Evolutionary conservation across 2,888 invertebrate genomes (phyloP), one percentile per base, ranked within the genome.

Genomic region (Carcina quercana): DNA sequence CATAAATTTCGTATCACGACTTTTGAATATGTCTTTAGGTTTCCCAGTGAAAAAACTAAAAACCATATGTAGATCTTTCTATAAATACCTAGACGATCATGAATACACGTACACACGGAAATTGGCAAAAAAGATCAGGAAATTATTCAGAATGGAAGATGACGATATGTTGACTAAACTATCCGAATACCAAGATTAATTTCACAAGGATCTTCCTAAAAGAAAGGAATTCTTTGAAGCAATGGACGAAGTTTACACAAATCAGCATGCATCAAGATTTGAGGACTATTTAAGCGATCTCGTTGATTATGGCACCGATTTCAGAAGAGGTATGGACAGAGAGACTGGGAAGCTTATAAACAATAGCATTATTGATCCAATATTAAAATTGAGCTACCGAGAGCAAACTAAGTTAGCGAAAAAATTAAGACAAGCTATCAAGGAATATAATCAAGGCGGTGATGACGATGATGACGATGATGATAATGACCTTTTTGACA

Each of bases 201-300:
- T 62, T 2, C 29, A 57, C 1, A 47, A 47, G 2, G 38, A 45
- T 5, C 22, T 42, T 8, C 52, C 53, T 0, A 25, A 34, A 3
- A 42, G 47, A 32, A 40, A 19, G 2, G 45, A 38, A 1, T 78
- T 79, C 32, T 29, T 78, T 8, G 25, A 54, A n/a, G 45, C 54
- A 2, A 65, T 78, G 45, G 58, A 70, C 28, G 39, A 50, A 2
- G 38, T 57, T 6, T 70, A 68, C 25, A 69, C 59, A 12, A 26
- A 57, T 12, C 40, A 41, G 32, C 56, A 78, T 35, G 50, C 48
- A 5, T 25, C 50, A 8, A 12, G 38, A 1, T 74, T 78, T 14
- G 45, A 53, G 1, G 64, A 74, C 35, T 78, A 75, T 28, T 37
- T 72, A 15, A 32, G 50, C 25, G 47, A 55, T 20, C 39, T 60